Base-by-base conservation (phyloP, 1,140 invertebrate genomes). In the Heliothis virescens region DNA sequence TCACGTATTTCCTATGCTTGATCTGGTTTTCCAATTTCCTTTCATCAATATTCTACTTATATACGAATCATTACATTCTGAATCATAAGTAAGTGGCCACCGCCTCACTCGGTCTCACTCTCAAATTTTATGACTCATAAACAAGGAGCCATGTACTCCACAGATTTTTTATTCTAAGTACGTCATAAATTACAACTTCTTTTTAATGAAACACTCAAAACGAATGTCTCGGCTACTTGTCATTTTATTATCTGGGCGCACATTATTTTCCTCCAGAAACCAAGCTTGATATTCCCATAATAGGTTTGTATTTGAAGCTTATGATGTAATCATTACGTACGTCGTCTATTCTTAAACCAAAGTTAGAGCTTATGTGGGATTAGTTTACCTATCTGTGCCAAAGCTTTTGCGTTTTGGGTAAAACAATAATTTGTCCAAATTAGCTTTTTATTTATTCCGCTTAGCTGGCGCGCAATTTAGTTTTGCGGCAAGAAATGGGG, bases 101-200 rank as follows among this genome's bases (percentile, higher is more conserved):
- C 18, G 21, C 76, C 73, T 75, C 73, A 73, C 59, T 59, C 57
- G 73, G 59, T 60, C 67, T 53, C 73, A 79, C 41, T 71, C 65
- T 63, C 62, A 26, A 72, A 55, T 82, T 85, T 85, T 82, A 85
- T 81, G 76, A 82, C 50, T 73, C 77, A 85, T 82, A 85, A 82
- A 84, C 71, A 82, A 65, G 72, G 15, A 79, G 62, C 76, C 71
- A 79, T 80, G 79, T 78, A 82, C 74, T 74, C 34, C 48, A 47
- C 21, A 47, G 78, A 80, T 80, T 84, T 82, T 80, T 82, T 78
- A 79, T 79, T 81, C 52, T 73, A 59, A 76, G 71, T 81, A 72
- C 41, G 63, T 76, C 59, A 69, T 83, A 83, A 83, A 81, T 83
- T 73, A 69, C 65, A 77, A 72, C 18, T 82, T 79, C 52, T 73